Evolutionary conservation across 2,113 vertebrate species (phyloP).

Genomic region (Aspidoscelis tigris): DNA sequence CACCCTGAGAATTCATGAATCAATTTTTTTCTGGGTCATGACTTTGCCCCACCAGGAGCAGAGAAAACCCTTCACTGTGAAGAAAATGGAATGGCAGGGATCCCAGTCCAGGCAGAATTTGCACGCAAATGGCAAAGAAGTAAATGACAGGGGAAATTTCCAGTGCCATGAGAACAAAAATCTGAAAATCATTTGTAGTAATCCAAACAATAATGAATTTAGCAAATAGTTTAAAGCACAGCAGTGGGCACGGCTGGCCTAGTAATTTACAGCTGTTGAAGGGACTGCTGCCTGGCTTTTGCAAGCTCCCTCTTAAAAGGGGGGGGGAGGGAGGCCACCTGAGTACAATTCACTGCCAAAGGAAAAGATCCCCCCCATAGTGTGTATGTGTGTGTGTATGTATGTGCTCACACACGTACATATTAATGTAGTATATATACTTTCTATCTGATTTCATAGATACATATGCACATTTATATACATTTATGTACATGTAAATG

Average conservation of each 20-base stretch:
- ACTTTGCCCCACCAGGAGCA: conserved; percentile 79
- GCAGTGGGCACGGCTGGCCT: conserved; percentile 66
- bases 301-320: conserved; percentile 71
- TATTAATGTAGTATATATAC: too few species aligned
- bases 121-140: conserved; percentile 73
- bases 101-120: conserved; percentile 77
- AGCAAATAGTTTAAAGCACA: conserved; percentile 72
- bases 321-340: conserved; percentile 80
- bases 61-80: conserved; percentile 81
- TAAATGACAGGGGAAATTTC: conserved; percentile 77
- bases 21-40: conserved; percentile 86
- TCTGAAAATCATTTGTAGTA: conserved; percentile 70
- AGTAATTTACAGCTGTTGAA: conserved; percentile 72
- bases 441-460: too few species aligned
- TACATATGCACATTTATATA: too few species aligned
- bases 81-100: conserved; percentile 80
- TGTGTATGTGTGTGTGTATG: too few species aligned
- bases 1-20: conserved; percentile 83
- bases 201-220: conserved; percentile 74
- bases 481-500: too few species aligned
- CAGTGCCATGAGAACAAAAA: conserved; percentile 67
- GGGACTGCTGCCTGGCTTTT: conserved; percentile 63
- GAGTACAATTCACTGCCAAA: conserved; percentile 74
- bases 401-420: too few species aligned
- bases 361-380: conserved; percentile 49